Evolutionary conservation across 2,797 vertebrate species (phyloP), one percentile per base, ranked within the genome.

Genomic region (Acropternis orthonyx): DNA sequence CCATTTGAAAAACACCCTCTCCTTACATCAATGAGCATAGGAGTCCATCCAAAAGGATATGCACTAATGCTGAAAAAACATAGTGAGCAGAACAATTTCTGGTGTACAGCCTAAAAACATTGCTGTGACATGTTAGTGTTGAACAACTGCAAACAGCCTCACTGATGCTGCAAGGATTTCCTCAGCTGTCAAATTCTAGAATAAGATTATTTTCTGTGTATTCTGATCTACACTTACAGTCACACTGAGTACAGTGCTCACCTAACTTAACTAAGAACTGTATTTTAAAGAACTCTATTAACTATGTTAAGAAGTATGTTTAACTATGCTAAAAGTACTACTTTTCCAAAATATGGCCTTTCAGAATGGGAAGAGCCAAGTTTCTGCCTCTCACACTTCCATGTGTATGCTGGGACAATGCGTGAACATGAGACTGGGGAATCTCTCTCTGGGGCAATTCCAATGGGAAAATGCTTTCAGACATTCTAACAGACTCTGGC

Each of bases 41-140:
- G 22, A 95, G 52, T 55, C 61, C 54, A 43, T 28, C 10, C 36
- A 58, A 83, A 93, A 89, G 72, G 78, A 91, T 58, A 68, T 30
- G 71, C 18, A 59, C n/a, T 37, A 59, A 37, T 58, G 49, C 56
- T 96, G 82, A 93, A 92, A 91, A 89, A 88, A 81, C 49, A 48
- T 32, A 63, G 51, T 41, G 28, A 88, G 81, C 43, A 91, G 93
- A 96, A 93, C 84, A 69, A 24, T 88, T 92, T 85, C 51, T 76
- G 39, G 36, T 59, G n/a, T 46, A 82, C 28, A 74, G 36, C 11
- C 59, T 69, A 55, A 85, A 85, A 74, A n/a, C 30, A 61, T 21
- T 76, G 54, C 59, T 76, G 66, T 91, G 69, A 81, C 62, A 27
- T 37, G n/a, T 43, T 80, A 89, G 18, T 34, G 21, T 8, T 58